Evolutionary conservation across 2,797 vertebrate genomes (phyloP).

Genomic region (Lagorchestes hirsutus): DNA sequence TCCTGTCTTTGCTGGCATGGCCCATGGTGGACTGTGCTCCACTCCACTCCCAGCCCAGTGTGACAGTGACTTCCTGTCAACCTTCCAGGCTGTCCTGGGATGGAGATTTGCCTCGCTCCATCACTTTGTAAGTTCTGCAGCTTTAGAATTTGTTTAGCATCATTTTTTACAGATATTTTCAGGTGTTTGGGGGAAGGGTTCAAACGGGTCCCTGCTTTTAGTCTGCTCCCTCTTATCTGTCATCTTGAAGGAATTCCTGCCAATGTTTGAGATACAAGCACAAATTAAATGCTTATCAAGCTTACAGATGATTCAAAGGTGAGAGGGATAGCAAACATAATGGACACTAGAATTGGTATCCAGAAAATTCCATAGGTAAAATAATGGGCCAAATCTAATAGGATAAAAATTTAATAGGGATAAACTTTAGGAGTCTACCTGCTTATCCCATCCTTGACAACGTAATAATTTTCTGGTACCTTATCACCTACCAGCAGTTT

Average conservation of each 20-base stretch:
- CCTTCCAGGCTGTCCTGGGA: no score
- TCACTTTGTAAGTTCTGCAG: no score
- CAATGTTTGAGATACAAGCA: background rate
- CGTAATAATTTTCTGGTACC: background rate
- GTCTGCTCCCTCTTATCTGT: no score
- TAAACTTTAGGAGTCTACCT: background rate
- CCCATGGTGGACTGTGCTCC: no score
- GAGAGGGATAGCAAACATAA: background rate
- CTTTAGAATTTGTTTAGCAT: no score
- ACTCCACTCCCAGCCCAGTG: no score
- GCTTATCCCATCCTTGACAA: background rate
- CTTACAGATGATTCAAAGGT: background rate
- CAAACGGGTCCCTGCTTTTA: no score
- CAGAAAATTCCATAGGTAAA: background rate
- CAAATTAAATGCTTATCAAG: background rate
- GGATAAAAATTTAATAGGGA: background rate
- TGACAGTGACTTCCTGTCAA: no score
- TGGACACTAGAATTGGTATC: background rate
- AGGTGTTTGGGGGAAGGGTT: no score
- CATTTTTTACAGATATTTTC: no score
- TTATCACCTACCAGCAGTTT: background rate
- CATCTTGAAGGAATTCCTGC: background rate
- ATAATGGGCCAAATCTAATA: background rate
- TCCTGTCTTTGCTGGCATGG: no score
- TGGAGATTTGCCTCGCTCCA: no score